Evolutionary conservation across 2,113 vertebrate genomes (phyloP), one percentile per base, ranked within the genome.

Genomic region (Trogon surrucura): DNA sequence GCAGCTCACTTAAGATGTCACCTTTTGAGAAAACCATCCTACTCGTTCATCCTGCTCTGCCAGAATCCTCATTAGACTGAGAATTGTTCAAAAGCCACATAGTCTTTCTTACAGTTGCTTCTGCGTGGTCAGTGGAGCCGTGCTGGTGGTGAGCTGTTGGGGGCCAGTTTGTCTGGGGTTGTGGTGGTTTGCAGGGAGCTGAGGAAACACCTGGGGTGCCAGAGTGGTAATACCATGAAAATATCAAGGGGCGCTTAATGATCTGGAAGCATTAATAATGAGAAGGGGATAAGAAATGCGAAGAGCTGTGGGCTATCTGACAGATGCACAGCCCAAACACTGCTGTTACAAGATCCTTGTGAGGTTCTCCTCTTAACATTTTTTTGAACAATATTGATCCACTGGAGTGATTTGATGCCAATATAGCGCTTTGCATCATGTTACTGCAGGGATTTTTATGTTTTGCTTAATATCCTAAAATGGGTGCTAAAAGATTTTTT

Each of bases 281-380:
- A 82, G 64, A 90, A 77, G 47, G 73, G 22, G 19, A 26, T 88
- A 74, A 91, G 64, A 83, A 88, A 26, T 93, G 56, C 51, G 74
- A 90, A 92, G 82, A 80, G 36, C 82, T 83, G 17, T 93, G 51
- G 34, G 47, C 47, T 85, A 23, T 85, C 51, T 62, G 67, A 64
- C 20, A 80, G 47, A 58, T 47, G n/a, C 1, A 0, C 17, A 51
- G 64, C 60, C 47, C 80, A 75, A 86, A 83, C 44, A 78, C 9
- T 70, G 60, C 38, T 48, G 44, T 91, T 92, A 48, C 25, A 12
- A 58, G 67, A 70, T 84, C 44, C 56, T 91, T 92, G 72, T 66
- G 67, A 88, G 51, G 19, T 56, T 94, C 93, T 88, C 41, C 36
- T 86, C 61, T 78, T 62, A 73, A 92, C 91, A 94, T 54, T 73